Evolutionary conservation across 2,797 vertebrate species (phyloP).

Genomic region (Buceros bicornis): DNA sequence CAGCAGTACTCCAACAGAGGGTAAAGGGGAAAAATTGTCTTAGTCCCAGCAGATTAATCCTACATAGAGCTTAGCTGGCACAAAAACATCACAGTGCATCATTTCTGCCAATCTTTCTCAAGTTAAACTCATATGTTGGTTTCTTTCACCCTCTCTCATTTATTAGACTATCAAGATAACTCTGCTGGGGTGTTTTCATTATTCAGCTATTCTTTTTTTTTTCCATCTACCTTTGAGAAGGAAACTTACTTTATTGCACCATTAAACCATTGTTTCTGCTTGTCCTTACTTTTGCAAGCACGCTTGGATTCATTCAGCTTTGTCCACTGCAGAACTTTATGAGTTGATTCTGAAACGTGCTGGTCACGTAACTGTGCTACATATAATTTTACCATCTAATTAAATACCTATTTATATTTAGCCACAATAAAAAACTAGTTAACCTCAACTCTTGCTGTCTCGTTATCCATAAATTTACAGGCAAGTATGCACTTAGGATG

Average conservation of each 20-base stretch:
- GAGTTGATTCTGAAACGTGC: not conserved
- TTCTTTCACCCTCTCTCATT: slow-evolving; percentile 3
- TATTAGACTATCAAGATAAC: not conserved
- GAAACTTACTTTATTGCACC: not conserved
- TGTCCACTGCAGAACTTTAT: not conserved
- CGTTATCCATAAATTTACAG: not conserved
- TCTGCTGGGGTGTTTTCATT: not conserved
- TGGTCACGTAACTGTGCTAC: not conserved
- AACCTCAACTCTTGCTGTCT: not conserved
- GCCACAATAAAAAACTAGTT: not conserved
- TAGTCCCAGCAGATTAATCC: not conserved
- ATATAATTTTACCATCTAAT: not conserved
- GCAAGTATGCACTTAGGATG: not conserved
- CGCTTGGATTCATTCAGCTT: not conserved
- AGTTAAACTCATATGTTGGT: not conserved
- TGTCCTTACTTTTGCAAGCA: not conserved
- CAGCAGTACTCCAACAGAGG: not conserved
- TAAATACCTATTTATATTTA: slow-evolving; percentile 13
- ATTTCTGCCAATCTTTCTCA: not conserved
- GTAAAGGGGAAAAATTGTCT: not conserved
- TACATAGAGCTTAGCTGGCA: not conserved
- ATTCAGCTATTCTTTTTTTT: not conserved
- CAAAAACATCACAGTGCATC: not conserved
- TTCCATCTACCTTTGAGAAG: not conserved
- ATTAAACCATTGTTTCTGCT: not conserved